phyloP scores from a whole-genome alignment of 2,888 invertebrate genomes.

The Microctonus hyperodae region DNA sequence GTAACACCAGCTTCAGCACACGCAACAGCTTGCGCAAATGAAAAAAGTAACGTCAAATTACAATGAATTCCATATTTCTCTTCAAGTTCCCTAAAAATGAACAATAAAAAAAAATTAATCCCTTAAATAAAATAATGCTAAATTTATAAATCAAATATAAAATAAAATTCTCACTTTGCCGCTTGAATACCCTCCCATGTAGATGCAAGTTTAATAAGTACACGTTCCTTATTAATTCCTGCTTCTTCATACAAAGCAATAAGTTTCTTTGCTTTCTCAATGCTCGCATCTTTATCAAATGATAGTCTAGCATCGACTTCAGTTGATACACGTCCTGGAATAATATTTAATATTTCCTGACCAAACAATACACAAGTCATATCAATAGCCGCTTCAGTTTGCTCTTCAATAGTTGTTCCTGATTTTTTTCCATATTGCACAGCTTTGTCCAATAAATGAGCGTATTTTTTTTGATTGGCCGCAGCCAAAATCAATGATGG shows the following conservation, averaged over 20 bases:
- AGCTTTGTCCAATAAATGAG: slow-evolving; percentile 87
- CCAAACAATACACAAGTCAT: slow-evolving; percentile 96
- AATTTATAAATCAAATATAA: not conserved
- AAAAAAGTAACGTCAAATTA: slow-evolving; percentile 96
- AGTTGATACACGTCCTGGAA: slow-evolving; percentile 96
- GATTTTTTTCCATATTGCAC: slow-evolving; percentile 81
- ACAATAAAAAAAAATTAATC: not conserved
- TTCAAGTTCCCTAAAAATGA: slow-evolving; percentile 79
- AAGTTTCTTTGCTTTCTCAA: slow-evolving; percentile 86
- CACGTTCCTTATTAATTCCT: slow-evolving; percentile 89
- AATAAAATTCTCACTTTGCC: slow-evolving; percentile 74
- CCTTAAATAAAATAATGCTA: not conserved
- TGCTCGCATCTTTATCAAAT: slow-evolving; percentile 91
- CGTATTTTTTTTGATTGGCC: slow-evolving; percentile 92
- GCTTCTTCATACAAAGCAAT: slow-evolving; percentile 89
- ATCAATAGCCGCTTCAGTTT: slow-evolving; percentile 87
- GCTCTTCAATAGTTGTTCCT: slow-evolving; percentile 72
- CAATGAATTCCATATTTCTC: slow-evolving; percentile 94
- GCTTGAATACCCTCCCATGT: slow-evolving; percentile 99
- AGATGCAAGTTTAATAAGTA: slow-evolving; percentile 96
- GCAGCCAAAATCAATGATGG: slow-evolving; percentile 96
- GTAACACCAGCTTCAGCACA: slow-evolving; percentile 98
- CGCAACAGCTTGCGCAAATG: slow-evolving; percentile 95
- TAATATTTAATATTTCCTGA: slow-evolving; percentile 94
- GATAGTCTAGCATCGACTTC: slow-evolving; percentile 97